phyloP scores from a whole-genome alignment of 2,888 invertebrate genomes.

The Xestia rhomboidea region DNA sequence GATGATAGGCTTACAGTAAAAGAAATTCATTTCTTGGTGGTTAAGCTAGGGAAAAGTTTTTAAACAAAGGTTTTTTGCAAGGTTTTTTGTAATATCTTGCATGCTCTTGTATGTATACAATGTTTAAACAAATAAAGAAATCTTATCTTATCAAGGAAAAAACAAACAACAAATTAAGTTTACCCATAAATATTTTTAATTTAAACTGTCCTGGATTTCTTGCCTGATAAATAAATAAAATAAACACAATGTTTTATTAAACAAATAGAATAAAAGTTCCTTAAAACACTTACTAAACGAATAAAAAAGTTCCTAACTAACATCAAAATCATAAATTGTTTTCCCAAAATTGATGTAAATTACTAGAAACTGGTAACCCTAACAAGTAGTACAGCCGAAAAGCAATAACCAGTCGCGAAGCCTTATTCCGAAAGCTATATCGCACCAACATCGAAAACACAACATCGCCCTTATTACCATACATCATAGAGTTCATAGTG shows the following conservation, averaged over 20 bases:
- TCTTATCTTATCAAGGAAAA: background rate
- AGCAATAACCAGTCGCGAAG: conserved; percentile 77
- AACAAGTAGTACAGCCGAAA: conserved; percentile 68
- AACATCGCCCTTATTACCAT: conserved; percentile 72
- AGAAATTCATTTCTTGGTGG: background rate
- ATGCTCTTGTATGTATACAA: too few relatives aligned
- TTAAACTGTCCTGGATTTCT: background rate
- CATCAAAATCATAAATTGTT: conserved; percentile 13
- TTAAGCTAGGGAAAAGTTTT: background rate
- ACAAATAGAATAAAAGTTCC: background rate
- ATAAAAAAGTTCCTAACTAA: conserved; percentile 3
- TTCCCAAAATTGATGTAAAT: conserved; percentile 55
- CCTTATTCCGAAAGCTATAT: conserved; percentile 80
- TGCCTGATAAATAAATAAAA: background rate
- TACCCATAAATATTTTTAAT: background rate
- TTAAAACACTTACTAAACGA: background rate
- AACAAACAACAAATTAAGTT: too few relatives aligned
- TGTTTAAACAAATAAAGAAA: too few relatives aligned
- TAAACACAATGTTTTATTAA: background rate
- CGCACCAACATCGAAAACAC: conserved; percentile 60
- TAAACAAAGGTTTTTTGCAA: too few relatives aligned
- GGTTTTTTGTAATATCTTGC: too few relatives aligned
- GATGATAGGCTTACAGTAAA: background rate
- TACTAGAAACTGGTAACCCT: conserved; percentile 54
- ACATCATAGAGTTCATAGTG: conserved; percentile 73